Evolutionary conservation across 2,113 vertebrate genomes (phyloP).

Genomic region (Apistogramma diplotaenia): DNA sequence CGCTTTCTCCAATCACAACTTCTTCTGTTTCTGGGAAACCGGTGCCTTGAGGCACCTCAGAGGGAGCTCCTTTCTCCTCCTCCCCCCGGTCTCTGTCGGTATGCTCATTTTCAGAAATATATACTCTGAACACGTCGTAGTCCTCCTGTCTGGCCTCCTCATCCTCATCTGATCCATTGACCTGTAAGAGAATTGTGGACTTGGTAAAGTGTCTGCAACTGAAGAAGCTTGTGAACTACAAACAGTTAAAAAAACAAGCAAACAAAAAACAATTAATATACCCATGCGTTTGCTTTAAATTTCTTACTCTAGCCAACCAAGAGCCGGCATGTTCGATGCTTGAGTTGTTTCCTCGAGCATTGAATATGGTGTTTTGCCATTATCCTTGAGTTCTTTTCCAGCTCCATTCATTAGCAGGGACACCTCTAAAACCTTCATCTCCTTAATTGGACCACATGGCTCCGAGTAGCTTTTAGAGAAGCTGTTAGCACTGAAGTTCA

Average conservation of each 20-base stretch:
- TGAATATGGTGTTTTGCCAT: too few species aligned
- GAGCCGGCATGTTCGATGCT: neutral
- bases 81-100: slow-evolving; percentile 37
- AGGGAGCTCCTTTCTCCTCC: slow-evolving; percentile 30
- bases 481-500: neutral
- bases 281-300: neutral
- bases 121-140: slow-evolving; percentile 77
- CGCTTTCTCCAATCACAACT: slow-evolving; percentile 26
- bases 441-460: neutral
- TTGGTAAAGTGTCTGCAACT: neutral
- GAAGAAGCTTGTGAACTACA: neutral
- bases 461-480: neutral
- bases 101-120: slow-evolving; percentile 76
- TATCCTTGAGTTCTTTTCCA: neutral
- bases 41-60: slow-evolving; percentile 32
- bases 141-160: slow-evolving; percentile 64
- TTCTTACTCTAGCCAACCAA: neutral
- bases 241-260: neutral
- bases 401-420: neutral
- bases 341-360: too few species aligned
- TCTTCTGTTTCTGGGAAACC: slow-evolving; percentile 46
- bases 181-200: slow-evolving; percentile 49
- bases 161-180: slow-evolving; percentile 73
- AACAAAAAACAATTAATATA: neutral
- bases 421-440: neutral